phyloP scores from a whole-genome alignment of 2,888 invertebrate genomes.

The Hyles lineata region DNA sequence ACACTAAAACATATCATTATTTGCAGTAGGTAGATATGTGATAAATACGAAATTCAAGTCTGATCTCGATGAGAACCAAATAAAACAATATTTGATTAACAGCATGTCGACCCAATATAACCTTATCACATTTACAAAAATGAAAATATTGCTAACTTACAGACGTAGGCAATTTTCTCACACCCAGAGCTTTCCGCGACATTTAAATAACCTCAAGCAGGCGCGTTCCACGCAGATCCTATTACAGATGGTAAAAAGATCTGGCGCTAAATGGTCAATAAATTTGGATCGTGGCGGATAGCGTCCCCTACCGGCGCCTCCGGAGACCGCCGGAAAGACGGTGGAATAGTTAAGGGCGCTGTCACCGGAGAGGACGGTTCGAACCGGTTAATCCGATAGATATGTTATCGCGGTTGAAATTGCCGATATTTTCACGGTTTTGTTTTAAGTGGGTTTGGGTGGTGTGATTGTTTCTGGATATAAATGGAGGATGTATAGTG shows the following conservation, averaged over 20 bases:
- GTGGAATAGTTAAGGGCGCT: constrained; percentile 3
- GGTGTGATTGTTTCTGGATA: too few species aligned
- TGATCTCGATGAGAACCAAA: too few species aligned
- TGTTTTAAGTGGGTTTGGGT: not conserved
- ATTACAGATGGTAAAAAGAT: constrained; percentile 38
- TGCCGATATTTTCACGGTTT: not conserved
- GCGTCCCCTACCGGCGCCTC: not conserved
- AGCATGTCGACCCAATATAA: not conserved
- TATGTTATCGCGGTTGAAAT: not conserved
- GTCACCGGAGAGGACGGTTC: not conserved
- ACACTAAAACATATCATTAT: too few species aligned
- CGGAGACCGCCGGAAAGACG: not conserved
- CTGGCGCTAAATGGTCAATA: constrained; percentile 41
- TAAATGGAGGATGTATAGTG: too few species aligned
- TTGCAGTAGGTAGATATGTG: too few species aligned
- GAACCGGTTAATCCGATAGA: constrained; percentile 1
- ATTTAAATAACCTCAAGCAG: not conserved
- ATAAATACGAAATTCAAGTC: too few species aligned
- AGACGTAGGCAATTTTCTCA: constrained; percentile 1
- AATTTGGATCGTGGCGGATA: constrained; percentile 36
- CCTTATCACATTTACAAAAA: not conserved
- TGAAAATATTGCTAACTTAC: not conserved
- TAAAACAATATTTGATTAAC: not conserved
- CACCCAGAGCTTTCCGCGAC: not conserved
- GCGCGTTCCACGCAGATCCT: constrained; percentile 32